phyloP scores from a whole-genome alignment of 2,888 invertebrate species.

The Pyrochroa serraticornis region DNA sequence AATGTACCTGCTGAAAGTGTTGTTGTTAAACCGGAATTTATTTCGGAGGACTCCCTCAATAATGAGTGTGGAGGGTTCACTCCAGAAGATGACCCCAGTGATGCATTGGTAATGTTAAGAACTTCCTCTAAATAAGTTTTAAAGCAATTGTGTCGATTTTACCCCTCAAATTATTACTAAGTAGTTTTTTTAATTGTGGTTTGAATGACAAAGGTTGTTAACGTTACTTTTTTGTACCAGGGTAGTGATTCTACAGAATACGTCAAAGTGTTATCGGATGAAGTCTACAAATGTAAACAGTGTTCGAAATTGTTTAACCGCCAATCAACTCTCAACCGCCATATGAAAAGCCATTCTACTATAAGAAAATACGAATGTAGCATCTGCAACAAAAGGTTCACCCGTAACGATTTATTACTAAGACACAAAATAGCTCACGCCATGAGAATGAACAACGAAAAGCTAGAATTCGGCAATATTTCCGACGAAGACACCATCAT shows the following conservation, averaged over 20 bases:
- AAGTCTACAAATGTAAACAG: conserved; percentile 51
- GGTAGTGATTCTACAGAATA: conserved; percentile 6
- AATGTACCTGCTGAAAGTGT: conserved; percentile 28
- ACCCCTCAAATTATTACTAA: no score
- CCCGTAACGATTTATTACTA: conserved; percentile 48
- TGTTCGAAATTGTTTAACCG: conserved; percentile 61
- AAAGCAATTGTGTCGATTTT: no score
- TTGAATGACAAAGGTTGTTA: no score
- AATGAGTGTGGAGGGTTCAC: conserved; percentile 8
- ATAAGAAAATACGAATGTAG: conserved; percentile 47
- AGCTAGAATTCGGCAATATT: conserved; percentile 33
- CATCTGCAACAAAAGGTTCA: conserved; percentile 50
- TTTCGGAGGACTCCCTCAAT: conserved; percentile 27
- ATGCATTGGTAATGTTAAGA: conserved; percentile 36
- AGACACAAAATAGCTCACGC: conserved; percentile 52
- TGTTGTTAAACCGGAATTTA: conserved; percentile 40
- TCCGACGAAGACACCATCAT: conserved; percentile 29
- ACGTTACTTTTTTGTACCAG: conserved; percentile 23
- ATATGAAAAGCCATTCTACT: conserved; percentile 51
- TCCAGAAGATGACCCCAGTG: conserved; percentile 43
- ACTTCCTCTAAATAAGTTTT: no score
- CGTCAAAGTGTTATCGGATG: conserved; percentile 27
- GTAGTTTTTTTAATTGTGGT: no score
- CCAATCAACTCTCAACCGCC: conserved; percentile 51
- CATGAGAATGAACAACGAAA: conserved; percentile 45